A percentile compares a stretch with the other conserved stretches of the same genome.
Conservation (phyloP, 2,888 invertebrate genomes). For the Nebria salina region DNA sequence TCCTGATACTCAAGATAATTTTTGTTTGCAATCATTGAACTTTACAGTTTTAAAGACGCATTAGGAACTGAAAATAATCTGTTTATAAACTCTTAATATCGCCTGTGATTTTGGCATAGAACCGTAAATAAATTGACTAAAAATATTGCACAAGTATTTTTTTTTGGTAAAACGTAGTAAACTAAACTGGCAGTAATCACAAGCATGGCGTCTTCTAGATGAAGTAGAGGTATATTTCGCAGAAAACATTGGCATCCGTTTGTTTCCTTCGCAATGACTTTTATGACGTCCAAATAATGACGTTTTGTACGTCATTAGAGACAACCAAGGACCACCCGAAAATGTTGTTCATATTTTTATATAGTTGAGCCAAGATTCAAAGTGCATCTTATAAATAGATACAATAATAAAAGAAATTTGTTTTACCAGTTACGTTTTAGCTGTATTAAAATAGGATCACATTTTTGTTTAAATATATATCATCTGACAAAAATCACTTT, state of each 20-base stretch:
- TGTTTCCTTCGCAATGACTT: neutral
- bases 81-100: no score
- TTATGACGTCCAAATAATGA: slow-evolving; percentile 34
- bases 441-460: neutral
- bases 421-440: neutral
- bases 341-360: slow-evolving; percentile 19
- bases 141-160: no score
- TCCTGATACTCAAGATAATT: no score
- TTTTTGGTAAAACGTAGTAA: no score
- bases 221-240: neutral
- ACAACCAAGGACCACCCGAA: slow-evolving; percentile 26
- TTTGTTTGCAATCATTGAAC: no score
- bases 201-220: neutral
- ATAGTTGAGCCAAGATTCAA: slow-evolving; percentile 35
- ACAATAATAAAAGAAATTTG: slow-evolving; percentile 13
- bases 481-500: no score
- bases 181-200: no score
- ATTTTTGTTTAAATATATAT: neutral
- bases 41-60: no score
- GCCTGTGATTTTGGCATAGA: no score
- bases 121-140: no score
- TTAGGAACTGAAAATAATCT: no score
- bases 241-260: neutral
- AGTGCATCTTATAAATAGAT: slow-evolving; percentile 34
- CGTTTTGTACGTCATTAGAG: slow-evolving; percentile 30